Base-by-base conservation (phyloP, 1,140 invertebrate species). In the Zaprionus lachaisei region DNA sequence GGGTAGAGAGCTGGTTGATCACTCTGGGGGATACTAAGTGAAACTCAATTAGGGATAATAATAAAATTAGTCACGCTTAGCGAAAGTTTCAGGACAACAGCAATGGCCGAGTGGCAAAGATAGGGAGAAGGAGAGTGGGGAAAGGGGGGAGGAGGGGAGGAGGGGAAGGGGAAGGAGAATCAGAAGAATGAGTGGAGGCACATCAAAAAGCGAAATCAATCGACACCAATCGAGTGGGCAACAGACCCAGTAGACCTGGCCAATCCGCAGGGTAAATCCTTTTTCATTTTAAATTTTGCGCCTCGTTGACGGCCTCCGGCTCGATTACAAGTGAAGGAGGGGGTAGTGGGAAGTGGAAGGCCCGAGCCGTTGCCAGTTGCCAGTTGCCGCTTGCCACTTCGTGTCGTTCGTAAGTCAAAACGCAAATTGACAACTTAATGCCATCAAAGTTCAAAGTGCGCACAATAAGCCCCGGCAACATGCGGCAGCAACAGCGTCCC, bases 361-460 rank as follows among this genome's bases (percentile, higher is more conserved):
- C 31, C 31, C 11, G 31, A 34, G 31, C 31, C 31, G 31, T 11
- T 34, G 31, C 9, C 31, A 34, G 31, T 34, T 31, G 31, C 31
- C 31, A 9, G 2, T 38, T 38, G 37, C 34, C 34, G 12, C 44
- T 22, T 56, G 34, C 37, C 77, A 51, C 63, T 79, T 69, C 69
- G 73, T 79, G 72, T 68, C 62, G 58, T 72, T 55, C 22, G 63
- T 55, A 76, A 83, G 81, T 84, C 82, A 84, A 75, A 87, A 83
- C 83, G 70, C 80, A 89, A 87, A 89, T 81, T 90, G 84, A 89
- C 85, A 84, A 81, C 85, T 90, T 89, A 90, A 90, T 90, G 85
- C 85, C 85, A 72, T 80, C 85, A 89, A 69, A 89, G 84, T 89
- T 89, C 84, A 90, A 89, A 89, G 84, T 81, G 78, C 78, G 81